Percentiles rank a stretch among this genome's conserved stretches.
Conservation (phyloP, 1,140 invertebrate genomes). For the Saccostrea echinata region DNA sequence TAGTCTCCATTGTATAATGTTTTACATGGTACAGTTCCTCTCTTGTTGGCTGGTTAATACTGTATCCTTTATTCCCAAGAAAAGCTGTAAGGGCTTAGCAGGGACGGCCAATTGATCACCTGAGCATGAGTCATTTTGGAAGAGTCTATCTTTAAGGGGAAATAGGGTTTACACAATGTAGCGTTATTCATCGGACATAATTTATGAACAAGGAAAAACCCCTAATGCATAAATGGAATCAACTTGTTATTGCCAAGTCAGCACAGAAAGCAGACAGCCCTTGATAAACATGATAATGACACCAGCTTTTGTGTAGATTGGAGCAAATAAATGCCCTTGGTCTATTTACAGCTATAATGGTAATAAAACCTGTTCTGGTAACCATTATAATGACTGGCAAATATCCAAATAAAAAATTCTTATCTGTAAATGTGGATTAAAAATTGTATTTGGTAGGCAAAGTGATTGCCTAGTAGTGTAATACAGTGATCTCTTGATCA, state of each 20-base stretch:
- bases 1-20: too few relatives aligned
- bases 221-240: background rate
- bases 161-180: background rate
- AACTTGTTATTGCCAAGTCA: conserved; percentile 40
- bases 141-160: conserved; percentile 37
- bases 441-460: background rate
- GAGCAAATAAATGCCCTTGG: conserved; percentile 47
- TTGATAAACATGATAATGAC: conserved; percentile 41
- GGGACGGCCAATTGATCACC: conserved; percentile 48
- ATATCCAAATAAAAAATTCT: conserved; percentile 33
- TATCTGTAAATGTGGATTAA: conserved; percentile 5
- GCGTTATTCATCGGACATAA: background rate
- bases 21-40: too few relatives aligned
- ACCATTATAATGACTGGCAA: conserved; percentile 50
- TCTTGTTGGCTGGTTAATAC: too few relatives aligned
- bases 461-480: background rate
- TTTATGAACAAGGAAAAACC: background rate
- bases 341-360: conserved; percentile 49
- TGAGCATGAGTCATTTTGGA: conserved; percentile 60
- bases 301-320: conserved; percentile 41
- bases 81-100: background rate
- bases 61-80: too few relatives aligned
- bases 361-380: conserved; percentile 44
- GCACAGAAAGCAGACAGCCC: conserved; percentile 36
- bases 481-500: conserved; percentile 7